These are phyloP conservation scores for Auanema sp. DNA, from an alignment of 2,888 invertebrate genomes.

Conservation along the genomic window DNA sequence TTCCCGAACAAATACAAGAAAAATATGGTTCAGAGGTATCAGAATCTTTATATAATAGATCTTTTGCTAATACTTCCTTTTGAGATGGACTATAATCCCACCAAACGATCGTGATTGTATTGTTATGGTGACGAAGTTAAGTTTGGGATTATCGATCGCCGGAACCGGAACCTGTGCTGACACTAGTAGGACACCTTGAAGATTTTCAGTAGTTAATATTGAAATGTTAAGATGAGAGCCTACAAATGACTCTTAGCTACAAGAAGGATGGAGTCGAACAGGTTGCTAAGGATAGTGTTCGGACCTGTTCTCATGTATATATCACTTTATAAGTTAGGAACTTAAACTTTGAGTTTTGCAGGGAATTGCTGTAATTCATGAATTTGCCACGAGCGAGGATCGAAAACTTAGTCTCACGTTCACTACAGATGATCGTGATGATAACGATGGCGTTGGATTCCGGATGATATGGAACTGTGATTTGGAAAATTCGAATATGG, in stretches of 20 bases:
- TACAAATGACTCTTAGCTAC: not conserved
- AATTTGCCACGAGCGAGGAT: conserved; percentile 11
- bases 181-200: too few relatives aligned
- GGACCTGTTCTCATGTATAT: too few relatives aligned
- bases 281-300: not conserved
- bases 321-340: too few relatives aligned
- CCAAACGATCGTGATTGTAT: conserved; percentile 39
- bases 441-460: conserved; percentile 55
- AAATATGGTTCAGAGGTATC: conserved; percentile 29
- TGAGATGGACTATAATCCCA: conserved; percentile 42
- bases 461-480: conserved; percentile 48
- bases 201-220: too few relatives aligned
- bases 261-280: not conserved
- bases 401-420: conserved; percentile 33
- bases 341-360: too few relatives aligned
- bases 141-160: conserved; percentile 16
- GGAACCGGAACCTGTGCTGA: conserved; percentile 6
- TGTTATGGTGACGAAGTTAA: conserved; percentile 25
- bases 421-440: conserved; percentile 32
- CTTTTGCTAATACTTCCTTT: conserved; percentile 4
- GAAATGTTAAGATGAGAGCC: too few relatives aligned
- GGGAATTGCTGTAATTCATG: conserved; percentile 4
- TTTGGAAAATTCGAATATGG: not conserved
- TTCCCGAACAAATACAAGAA: conserved; percentile 43
- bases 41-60: too few relatives aligned